These are phyloP conservation scores for Agrypnia vestita DNA, from an alignment of 1,140 invertebrate species.

Conservation along the genomic window DNA sequence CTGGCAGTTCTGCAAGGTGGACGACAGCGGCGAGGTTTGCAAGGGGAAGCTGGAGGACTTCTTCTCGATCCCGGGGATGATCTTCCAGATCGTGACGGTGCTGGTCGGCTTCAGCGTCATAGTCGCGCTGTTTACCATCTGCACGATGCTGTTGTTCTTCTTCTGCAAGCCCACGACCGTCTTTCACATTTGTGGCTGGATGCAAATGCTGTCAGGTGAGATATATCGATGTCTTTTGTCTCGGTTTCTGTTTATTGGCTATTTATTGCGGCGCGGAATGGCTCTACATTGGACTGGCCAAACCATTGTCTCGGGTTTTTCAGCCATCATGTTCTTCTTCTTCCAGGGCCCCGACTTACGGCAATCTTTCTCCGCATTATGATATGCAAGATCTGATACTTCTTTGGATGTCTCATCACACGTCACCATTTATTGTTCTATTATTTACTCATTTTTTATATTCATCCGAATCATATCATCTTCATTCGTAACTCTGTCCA, in stretches of 20 bases:
- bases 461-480: too few species aligned
- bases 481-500: too few species aligned
- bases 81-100: constrained; percentile 85
- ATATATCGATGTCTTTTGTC: background rate
- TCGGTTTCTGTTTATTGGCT: background rate
- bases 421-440: too few species aligned
- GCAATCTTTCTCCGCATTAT: too few species aligned
- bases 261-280: too few species aligned
- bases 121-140: constrained; percentile 88
- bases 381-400: too few species aligned
- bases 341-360: too few species aligned
- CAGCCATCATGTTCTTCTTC: too few species aligned
- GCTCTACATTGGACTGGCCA: too few species aligned
- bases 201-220: constrained; percentile 94
- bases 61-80: constrained; percentile 83
- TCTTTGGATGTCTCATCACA: too few species aligned
- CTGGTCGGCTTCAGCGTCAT: constrained; percentile 91
- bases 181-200: constrained; percentile 93
- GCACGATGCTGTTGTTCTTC: constrained; percentile 93
- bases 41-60: constrained; percentile 89
- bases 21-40: constrained; percentile 83
- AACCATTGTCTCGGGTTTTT: too few species aligned
- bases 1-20: constrained; percentile 89
- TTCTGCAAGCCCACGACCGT: constrained; percentile 95
- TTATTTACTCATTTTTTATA: too few species aligned